phyloP scores from a whole-genome alignment of 92 coral and sea anemone genomes.

The Phenganax stokvisi region DNA sequence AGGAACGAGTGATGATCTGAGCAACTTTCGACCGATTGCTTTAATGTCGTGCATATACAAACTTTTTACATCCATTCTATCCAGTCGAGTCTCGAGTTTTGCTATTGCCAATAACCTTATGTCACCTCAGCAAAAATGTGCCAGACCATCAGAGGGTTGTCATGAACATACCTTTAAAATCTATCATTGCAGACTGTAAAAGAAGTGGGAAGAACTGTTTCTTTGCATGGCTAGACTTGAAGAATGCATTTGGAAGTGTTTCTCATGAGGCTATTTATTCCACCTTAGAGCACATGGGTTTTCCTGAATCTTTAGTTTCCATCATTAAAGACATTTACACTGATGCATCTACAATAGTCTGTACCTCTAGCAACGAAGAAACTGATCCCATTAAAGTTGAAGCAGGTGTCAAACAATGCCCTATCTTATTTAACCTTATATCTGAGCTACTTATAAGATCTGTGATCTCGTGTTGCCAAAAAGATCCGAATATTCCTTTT shows the following conservation, averaged over 20 bases:
- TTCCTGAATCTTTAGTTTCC: not conserved
- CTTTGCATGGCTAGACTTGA: not conserved
- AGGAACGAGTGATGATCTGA: not conserved
- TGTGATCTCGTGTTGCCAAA: not conserved
- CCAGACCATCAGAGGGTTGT: no score
- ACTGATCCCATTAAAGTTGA: constrained; percentile 14
- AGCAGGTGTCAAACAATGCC: constrained; percentile 28
- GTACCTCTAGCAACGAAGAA: not conserved
- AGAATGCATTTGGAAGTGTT: constrained; percentile 5
- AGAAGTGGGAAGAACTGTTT: no score
- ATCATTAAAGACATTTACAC: constrained; percentile 7
- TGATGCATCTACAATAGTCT: constrained; percentile 16
- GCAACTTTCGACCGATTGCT: not conserved
- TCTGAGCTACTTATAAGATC: constrained; percentile 30
- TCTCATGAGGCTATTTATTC: not conserved
- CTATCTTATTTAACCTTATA: constrained; percentile 22
- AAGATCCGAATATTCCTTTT: not conserved
- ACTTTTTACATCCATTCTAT: not conserved
- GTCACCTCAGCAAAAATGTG: not conserved
- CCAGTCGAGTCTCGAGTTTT: not conserved
- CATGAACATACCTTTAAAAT: no score
- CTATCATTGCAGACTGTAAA: no score
- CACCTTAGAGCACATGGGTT: constrained; percentile 22
- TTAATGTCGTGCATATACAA: not conserved
- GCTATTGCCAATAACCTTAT: not conserved